Evolutionary conservation across 2,797 vertebrate genomes (phyloP).

Genomic region (Arctocebus calabarensis): DNA sequence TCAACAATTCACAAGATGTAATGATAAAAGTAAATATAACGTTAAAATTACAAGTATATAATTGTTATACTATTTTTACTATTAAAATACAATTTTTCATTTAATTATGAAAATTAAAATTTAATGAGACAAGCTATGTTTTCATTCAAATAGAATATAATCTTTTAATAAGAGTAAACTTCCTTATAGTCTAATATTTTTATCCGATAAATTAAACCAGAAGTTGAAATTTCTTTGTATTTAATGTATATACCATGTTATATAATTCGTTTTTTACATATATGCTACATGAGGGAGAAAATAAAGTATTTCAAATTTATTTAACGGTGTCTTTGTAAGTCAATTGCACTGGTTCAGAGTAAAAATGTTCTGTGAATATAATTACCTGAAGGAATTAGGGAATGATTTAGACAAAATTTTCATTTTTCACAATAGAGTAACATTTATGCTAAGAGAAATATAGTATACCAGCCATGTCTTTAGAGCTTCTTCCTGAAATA

Average conservation of each 20-base stretch:
- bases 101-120: constrained; percentile 25
- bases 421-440: neutral
- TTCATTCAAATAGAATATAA: neutral
- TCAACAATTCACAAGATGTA: constrained; percentile 26
- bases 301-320: neutral
- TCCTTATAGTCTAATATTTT: neutral
- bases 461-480: neutral
- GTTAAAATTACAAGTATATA: neutral
- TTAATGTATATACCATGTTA: neutral
- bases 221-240: neutral
- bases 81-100: neutral
- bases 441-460: neutral
- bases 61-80: neutral
- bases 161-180: neutral
- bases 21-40: neutral
- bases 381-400: neutral
- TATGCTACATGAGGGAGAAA: neutral
- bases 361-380: neutral
- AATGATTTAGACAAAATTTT: neutral
- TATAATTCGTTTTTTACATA: neutral
- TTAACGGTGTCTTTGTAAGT: neutral
- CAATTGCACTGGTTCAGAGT: neutral
- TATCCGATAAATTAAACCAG: neutral
- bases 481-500: neutral
- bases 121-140: neutral